These are phyloP conservation scores for Diogma glabrata DNA, from an alignment of 2,888 invertebrate species.

Conservation along the genomic window DNA sequence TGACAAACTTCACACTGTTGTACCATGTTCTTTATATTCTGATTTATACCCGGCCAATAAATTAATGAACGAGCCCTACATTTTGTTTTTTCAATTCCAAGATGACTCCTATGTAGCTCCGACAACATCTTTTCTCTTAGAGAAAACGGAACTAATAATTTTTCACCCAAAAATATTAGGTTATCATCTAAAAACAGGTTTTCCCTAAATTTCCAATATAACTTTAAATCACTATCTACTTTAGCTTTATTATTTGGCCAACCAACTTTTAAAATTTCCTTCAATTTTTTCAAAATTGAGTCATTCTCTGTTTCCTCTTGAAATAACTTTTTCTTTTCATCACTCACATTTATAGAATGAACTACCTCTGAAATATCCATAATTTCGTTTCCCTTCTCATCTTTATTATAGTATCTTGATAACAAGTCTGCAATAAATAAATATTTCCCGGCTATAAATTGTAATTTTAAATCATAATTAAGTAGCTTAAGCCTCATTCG, in stretches of 20 bases:
- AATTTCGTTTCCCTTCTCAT: no score
- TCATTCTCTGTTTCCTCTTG: not conserved
- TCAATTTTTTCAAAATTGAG: conserved; percentile 6
- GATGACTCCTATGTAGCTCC: conserved; percentile 19
- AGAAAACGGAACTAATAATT: not conserved
- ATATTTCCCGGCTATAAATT: conserved; percentile 15
- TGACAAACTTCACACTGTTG: no score
- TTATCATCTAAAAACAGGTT: no score
- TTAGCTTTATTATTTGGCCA: no score
- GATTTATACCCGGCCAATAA: conserved; percentile 22
- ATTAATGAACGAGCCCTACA: conserved; percentile 19
- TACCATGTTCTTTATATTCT: conserved; percentile 18
- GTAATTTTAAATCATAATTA: conserved; percentile 18
- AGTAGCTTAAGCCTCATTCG: conserved; percentile 17
- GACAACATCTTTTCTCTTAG: conserved; percentile 17
- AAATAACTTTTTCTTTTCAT: no score
- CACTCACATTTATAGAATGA: no score
- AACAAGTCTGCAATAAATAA: conserved; percentile 18
- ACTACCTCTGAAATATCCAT: no score
- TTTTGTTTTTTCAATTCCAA: conserved; percentile 23
- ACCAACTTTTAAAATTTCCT: no score
- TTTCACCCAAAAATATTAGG: no score
- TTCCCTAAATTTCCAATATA: no score
- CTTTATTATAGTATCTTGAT: conserved; percentile 8
- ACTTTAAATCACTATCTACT: no score